These are phyloP conservation scores for Tolypeutes matacus DNA, from an alignment of 2,797 vertebrate genomes.

Conservation along the genomic window DNA sequence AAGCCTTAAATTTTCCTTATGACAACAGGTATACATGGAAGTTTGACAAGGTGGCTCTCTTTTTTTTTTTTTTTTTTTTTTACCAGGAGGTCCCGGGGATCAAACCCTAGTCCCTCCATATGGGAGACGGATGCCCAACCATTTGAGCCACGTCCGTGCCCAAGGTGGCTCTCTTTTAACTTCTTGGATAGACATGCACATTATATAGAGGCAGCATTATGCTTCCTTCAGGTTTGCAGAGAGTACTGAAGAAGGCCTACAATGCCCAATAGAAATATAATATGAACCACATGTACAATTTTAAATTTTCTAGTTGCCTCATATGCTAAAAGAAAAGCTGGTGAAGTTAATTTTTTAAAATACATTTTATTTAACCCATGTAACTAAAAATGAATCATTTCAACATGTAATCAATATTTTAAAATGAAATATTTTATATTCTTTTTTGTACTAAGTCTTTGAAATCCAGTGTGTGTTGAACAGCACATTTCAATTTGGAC, in stretches of 20 bases:
- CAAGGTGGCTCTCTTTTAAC: not conserved
- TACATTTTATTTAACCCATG: conserved; percentile 25
- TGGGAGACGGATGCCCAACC: too few species aligned
- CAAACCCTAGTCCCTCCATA: too few species aligned
- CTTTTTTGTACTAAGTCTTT: not conserved
- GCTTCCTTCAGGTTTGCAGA: not conserved
- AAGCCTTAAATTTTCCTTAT: not conserved
- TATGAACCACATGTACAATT: not conserved
- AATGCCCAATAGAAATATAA: conserved; percentile 3
- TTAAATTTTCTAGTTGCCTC: too few species aligned
- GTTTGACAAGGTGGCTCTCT: not conserved
- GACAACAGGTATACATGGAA: not conserved
- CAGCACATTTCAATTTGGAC: not conserved
- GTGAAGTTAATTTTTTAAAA: conserved; percentile 48
- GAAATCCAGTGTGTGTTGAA: not conserved
- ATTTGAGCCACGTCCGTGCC: too few species aligned
- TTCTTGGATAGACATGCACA: not conserved
- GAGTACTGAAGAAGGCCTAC: not conserved
- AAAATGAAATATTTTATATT: too few species aligned
- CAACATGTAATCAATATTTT: not conserved
- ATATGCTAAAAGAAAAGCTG: not conserved
- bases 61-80: too few species aligned
- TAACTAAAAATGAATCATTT: not conserved
- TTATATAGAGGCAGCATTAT: not conserved
- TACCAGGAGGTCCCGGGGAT: too few species aligned